These are phyloP conservation scores for Heliopora coerulea DNA, from an alignment of 92 coral and sea anemone species.

Conservation along the genomic window DNA sequence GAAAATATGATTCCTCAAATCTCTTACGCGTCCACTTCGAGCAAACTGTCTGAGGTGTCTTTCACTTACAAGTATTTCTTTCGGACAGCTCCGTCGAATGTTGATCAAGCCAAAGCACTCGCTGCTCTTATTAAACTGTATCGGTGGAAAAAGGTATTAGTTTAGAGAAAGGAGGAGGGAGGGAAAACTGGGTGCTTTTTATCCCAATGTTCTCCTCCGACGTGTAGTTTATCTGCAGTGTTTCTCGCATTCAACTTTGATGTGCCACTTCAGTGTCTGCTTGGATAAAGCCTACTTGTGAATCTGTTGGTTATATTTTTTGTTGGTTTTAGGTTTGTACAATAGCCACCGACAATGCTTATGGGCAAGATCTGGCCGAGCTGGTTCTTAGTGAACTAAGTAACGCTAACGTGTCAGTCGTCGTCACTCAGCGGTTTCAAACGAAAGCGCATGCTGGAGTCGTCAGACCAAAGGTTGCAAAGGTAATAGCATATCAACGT, in stretches of 20 bases:
- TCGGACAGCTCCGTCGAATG: conserved; percentile 87
- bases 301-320: too few relatives aligned
- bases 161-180: background rate
- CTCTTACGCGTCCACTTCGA: conserved; percentile 93
- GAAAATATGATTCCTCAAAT: conserved; percentile 82
- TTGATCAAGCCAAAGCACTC: conserved; percentile 84
- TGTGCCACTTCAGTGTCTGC: too few relatives aligned
- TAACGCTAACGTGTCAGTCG: conserved; percentile 84
- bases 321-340: conserved; percentile 42
- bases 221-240: too few relatives aligned
- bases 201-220: too few relatives aligned
- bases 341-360: conserved; percentile 82
- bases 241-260: too few relatives aligned
- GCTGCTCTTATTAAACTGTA: conserved; percentile 78
- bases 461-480: conserved; percentile 85
- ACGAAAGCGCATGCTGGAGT: conserved; percentile 86
- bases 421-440: conserved; percentile 75
- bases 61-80: conserved; percentile 77
- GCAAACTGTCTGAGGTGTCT: conserved; percentile 87
- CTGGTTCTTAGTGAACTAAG: conserved; percentile 75
- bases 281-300: too few relatives aligned
- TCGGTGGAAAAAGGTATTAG: conserved; percentile 76
- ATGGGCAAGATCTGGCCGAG: conserved; percentile 84
- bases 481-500: conserved; percentile 60
- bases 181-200: too few relatives aligned